These are phyloP conservation scores for Pangasius macronema DNA, from an alignment of 2,797 vertebrate genomes.

Conservation along the genomic window DNA sequence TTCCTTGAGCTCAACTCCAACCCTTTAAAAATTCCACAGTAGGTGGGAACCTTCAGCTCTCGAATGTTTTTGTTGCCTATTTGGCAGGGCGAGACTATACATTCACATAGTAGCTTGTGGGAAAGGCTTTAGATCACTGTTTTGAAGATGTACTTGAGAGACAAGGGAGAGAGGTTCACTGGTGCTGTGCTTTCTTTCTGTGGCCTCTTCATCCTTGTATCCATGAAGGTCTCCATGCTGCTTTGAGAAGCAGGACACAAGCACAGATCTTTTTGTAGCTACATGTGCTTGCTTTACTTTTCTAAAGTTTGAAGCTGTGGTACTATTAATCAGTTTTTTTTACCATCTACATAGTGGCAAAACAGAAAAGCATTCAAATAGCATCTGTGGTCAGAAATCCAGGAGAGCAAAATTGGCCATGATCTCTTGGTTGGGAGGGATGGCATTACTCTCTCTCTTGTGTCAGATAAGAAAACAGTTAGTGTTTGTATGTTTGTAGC, in stretches of 20 bases:
- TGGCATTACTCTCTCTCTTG: background rate
- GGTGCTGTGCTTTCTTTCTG: constrained; percentile 33
- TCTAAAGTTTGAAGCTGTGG: background rate
- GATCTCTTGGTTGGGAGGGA: background rate
- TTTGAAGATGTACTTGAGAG: constrained; percentile 34
- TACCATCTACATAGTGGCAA: background rate
- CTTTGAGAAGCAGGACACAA: constrained; percentile 58
- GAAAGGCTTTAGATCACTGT: constrained; percentile 34
- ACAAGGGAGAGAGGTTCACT: background rate
- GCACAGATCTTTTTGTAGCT: background rate
- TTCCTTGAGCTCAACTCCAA: background rate
- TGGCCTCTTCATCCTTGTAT: constrained; percentile 21
- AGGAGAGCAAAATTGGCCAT: background rate
- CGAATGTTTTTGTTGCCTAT: constrained; percentile 21
- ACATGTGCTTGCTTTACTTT: background rate
- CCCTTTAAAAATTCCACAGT: constrained; percentile 20
- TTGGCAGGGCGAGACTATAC: background rate
- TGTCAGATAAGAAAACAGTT: background rate
- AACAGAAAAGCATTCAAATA: background rate
- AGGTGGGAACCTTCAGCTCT: constrained; percentile 17
- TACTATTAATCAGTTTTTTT: background rate
- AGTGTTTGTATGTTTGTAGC: background rate
- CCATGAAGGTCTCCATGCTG: constrained; percentile 39
- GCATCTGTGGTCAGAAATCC: background rate
- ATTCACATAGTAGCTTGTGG: constrained; percentile 9